Conservation (phyloP, 2,888 invertebrate genomes). For the Dyspetes luteomarginatus region DNA sequence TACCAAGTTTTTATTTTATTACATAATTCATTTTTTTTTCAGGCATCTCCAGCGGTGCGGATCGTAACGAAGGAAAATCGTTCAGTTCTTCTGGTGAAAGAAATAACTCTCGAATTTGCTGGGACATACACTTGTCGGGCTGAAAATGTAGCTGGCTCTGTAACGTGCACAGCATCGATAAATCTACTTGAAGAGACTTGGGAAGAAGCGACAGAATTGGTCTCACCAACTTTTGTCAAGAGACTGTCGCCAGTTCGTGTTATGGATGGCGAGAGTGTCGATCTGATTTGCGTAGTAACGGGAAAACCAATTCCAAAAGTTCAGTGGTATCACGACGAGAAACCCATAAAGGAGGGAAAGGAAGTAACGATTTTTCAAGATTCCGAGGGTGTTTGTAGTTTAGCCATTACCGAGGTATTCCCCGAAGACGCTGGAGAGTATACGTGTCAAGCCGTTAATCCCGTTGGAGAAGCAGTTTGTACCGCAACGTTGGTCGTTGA, state of each 20-base stretch:
- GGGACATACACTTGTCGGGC: conserved; percentile 95
- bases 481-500: conserved; percentile 91
- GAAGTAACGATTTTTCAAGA: conserved; percentile 91
- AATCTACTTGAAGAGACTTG: conserved; percentile 86
- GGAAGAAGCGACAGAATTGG: conserved; percentile 86
- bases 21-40: conserved; percentile 54
- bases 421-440: conserved; percentile 96
- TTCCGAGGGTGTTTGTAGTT: conserved; percentile 90
- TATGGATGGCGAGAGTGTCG: conserved; percentile 95
- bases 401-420: conserved; percentile 94
- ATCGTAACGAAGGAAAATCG: conserved; percentile 90
- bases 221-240: conserved; percentile 91
- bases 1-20: background rate
- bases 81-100: conserved; percentile 91
- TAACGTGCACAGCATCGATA: conserved; percentile 92
- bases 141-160: conserved; percentile 94
- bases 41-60: conserved; percentile 88
- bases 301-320: conserved; percentile 93
- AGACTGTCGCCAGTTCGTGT: conserved; percentile 90
- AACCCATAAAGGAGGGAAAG: conserved; percentile 89
- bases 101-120: conserved; percentile 88
- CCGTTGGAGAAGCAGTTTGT: conserved; percentile 92
- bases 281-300: conserved; percentile 89
- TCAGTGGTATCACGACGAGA: conserved; percentile 91
- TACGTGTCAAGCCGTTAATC: conserved; percentile 92